Conservation (phyloP, 2,113 vertebrate genomes). For the Laticauda laticaudata region DNA sequence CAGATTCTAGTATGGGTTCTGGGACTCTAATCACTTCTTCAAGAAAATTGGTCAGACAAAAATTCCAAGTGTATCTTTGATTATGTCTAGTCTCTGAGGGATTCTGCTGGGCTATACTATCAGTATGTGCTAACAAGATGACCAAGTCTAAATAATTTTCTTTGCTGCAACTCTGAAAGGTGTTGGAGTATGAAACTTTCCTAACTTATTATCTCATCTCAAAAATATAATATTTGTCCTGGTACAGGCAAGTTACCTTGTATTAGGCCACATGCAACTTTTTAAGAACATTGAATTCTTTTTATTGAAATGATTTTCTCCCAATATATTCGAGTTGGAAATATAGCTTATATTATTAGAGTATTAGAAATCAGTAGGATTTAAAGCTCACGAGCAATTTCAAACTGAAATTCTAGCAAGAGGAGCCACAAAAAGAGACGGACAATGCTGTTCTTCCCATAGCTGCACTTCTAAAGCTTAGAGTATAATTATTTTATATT, state of each 20-base stretch:
- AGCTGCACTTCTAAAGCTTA: neutral
- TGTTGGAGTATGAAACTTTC: slow-evolving; percentile 2
- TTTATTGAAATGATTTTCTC: neutral
- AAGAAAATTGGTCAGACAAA: slow-evolving; percentile 1
- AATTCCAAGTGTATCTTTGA: neutral
- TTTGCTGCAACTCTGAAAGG: neutral
- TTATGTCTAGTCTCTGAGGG: neutral
- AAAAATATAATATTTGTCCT: slow-evolving; percentile 3
- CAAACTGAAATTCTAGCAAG: neutral
- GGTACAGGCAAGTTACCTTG: neutral
- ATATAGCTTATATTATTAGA: neutral
- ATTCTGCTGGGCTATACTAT: neutral
- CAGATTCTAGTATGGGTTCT: slow-evolving; percentile 1
- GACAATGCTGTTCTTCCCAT: neutral
- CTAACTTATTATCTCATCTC: slow-evolving; percentile 2
- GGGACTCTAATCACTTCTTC: neutral
- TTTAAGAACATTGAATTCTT: neutral
- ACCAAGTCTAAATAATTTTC: slow-evolving; percentile 23
- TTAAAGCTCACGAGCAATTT: neutral
- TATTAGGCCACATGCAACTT: neutral
- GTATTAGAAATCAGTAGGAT: neutral
- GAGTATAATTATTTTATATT: neutral
- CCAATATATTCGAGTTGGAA: neutral
- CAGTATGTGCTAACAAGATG: neutral
- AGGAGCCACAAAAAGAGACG: neutral